phyloP scores from a whole-genome alignment of 2,797 vertebrate species.

The Enteromius unitaeniatus region DNA sequence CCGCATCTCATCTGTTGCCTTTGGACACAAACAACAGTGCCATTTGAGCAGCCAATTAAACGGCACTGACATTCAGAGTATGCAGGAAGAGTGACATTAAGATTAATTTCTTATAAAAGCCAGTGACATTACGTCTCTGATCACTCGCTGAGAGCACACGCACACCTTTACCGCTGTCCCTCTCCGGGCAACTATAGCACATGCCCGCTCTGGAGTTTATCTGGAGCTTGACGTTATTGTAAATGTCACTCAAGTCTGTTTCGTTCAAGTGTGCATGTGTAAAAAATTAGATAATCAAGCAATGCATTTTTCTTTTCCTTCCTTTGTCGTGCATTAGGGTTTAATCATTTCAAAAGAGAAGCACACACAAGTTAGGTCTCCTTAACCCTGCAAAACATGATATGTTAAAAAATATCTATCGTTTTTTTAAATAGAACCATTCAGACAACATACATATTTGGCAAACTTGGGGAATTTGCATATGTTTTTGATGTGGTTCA shows the following conservation, averaged over 20 bases:
- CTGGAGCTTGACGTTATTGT: constrained; percentile 48
- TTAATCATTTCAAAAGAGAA: not conserved
- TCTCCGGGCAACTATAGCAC: not conserved
- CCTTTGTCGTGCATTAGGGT: constrained; percentile 7
- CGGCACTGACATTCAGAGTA: constrained; percentile 77
- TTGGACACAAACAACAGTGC: constrained; percentile 65
- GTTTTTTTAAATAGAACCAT: too few species aligned
- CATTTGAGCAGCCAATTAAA: constrained; percentile 77
- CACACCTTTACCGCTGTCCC: constrained; percentile 60
- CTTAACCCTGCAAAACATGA: not conserved
- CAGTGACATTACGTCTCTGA: constrained; percentile 75
- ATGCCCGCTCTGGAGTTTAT: constrained; percentile 4
- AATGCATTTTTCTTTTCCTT: not conserved
- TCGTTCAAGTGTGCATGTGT: constrained; percentile 20
- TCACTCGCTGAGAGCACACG: constrained; percentile 47
- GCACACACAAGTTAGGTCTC: not conserved
- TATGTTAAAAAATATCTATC: not conserved
- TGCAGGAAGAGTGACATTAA: constrained; percentile 77
- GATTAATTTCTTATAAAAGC: constrained; percentile 74
- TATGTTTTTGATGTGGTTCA: too few species aligned
- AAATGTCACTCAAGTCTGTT: constrained; percentile 71
- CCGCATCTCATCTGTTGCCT: constrained; percentile 59
- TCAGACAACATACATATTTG: too few species aligned
- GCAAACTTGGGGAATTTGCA: too few species aligned
- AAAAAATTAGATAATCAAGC: not conserved